Conservation (phyloP, 1,140 invertebrate genomes). For the Zaprionus ghesquierei region DNA sequence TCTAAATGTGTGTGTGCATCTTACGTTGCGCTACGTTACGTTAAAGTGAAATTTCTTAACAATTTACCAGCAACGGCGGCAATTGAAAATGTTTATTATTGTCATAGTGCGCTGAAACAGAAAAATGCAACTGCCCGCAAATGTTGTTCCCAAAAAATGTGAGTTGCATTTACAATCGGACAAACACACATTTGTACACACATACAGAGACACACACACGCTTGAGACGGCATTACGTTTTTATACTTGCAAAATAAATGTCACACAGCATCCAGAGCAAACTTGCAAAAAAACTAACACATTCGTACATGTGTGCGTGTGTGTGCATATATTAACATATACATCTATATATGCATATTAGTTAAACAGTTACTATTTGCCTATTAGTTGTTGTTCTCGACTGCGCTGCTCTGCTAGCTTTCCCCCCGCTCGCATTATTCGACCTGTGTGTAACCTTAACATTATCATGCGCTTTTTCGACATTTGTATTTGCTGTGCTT, state of each 20-base stretch:
- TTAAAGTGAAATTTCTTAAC: slow-evolving; percentile 70
- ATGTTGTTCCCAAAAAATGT: slow-evolving; percentile 71
- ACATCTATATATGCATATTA: neutral
- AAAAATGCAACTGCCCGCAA: slow-evolving; percentile 63
- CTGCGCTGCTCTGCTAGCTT: slow-evolving; percentile 11
- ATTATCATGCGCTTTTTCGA: slow-evolving; percentile 42
- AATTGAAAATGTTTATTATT: slow-evolving; percentile 43
- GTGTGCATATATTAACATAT: neutral
- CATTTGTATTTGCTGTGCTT: slow-evolving; percentile 30
- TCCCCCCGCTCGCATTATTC: slow-evolving; percentile 18
- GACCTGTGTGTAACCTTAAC: slow-evolving; percentile 32
- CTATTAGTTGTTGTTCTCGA: slow-evolving; percentile 27
- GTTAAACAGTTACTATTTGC: slow-evolving; percentile 51
- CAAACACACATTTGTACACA: slow-evolving; percentile 14
- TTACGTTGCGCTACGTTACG: slow-evolving; percentile 36
- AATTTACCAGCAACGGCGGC: slow-evolving; percentile 35
- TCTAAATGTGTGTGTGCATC: slow-evolving; percentile 46
- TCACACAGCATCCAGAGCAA: slow-evolving; percentile 41
- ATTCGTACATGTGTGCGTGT: neutral
- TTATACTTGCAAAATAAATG: slow-evolving; percentile 14
- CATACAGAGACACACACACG: slow-evolving; percentile 11
- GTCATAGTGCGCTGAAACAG: slow-evolving; percentile 23
- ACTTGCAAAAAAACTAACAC: slow-evolving; percentile 34
- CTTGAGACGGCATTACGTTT: neutral
- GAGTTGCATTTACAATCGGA: slow-evolving; percentile 42